Conservation (phyloP, 2,797 vertebrate species). For the Artibeus lituratus region DNA sequence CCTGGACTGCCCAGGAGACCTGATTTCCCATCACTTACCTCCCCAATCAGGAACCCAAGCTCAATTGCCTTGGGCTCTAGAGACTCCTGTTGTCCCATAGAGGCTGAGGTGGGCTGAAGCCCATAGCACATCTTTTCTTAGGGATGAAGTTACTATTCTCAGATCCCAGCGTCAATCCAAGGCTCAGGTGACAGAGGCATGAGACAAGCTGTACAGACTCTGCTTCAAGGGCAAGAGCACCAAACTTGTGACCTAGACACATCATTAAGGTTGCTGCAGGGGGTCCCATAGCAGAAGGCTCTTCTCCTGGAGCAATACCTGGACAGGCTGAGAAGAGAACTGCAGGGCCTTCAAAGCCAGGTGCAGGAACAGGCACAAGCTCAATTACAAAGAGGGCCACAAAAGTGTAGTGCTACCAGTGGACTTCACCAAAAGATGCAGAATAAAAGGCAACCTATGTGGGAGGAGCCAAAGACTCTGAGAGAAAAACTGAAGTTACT, state of each 20-base stretch:
- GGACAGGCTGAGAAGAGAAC: constrained; percentile 86
- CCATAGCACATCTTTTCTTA: not conserved
- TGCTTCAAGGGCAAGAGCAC: constrained; percentile 83
- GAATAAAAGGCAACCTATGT: constrained; percentile 78
- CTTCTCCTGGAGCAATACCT: constrained; percentile 77
- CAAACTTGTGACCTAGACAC: constrained; percentile 84
- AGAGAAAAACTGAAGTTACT: constrained; percentile 86
- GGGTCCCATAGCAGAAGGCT: constrained; percentile 68
- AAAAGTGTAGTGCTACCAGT: constrained; percentile 77
- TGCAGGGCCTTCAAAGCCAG: constrained; percentile 82
- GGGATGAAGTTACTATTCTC: constrained; percentile 81
- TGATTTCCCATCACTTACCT: not conserved
- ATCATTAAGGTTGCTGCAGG: constrained; percentile 75
- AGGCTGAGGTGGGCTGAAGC: constrained; percentile 2
- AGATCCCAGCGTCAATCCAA: constrained; percentile 87
- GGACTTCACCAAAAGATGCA: constrained; percentile 61
- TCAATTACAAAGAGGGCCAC: constrained; percentile 65
- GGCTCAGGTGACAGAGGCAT: constrained; percentile 84
- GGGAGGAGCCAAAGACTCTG: constrained; percentile 85
- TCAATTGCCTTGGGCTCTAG: constrained; percentile 15
- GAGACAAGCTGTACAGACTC: constrained; percentile 77
- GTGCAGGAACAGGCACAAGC: constrained; percentile 51
- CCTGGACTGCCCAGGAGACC: not conserved
- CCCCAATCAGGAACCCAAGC: constrained; percentile 65
- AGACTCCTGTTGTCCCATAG: not conserved